Base-by-base conservation (phyloP, 2,797 vertebrate species). In the Ataeniobius toweri region DNA sequence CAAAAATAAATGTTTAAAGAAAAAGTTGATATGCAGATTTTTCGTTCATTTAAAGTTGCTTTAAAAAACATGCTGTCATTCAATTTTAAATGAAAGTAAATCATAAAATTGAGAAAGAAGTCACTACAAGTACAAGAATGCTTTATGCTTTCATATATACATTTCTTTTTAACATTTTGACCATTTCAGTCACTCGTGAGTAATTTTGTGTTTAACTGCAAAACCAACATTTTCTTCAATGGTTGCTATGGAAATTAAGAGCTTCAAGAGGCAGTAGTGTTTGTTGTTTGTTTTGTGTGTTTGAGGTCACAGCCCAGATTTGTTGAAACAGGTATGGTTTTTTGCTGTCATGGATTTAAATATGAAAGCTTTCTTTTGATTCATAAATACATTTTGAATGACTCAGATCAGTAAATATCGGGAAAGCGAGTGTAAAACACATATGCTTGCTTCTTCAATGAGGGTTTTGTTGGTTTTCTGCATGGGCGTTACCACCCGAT, bases 341-440 rank as follows among this genome's bases (percentile, higher is more conserved):
- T 41, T 26, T 69, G 9, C 68, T 31, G 0, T 31, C 12, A 44
- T n/a, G 13, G 8, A 70, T 44, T 59, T 58, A 41, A 63, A 71
- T 58, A 41, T 26, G 3, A 61, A 46, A 56, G 22, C 67, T 55
- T 46, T 50, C 73, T 75, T 36, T 65, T 36, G 14, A 36, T 59
- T 71, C 0, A 16, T 39, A 55, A 46, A 26, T 24, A 12, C 26
- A 48, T 41, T 44, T 83, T 36, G 73, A 48, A 58, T 46, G 24
- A 71, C 26, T 78, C 36, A 73, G 3, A 20, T 77, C 24, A 67
- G 7, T 10, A 6, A 73, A n/a, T 24, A 59, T 50, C 65, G 81
- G 68, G 61, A 72, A 53, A 26, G 6, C 48, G 18, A 51, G 69
- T 12, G 4, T 83, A 36, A 70, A 58, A 24, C 14, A 39, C 18